Percentiles rank a stretch among this genome's conserved stretches.
These are phyloP conservation scores for Pygoscelis antarcticus DNA, from an alignment of 2,113 vertebrate genomes.

Conservation along the genomic window DNA sequence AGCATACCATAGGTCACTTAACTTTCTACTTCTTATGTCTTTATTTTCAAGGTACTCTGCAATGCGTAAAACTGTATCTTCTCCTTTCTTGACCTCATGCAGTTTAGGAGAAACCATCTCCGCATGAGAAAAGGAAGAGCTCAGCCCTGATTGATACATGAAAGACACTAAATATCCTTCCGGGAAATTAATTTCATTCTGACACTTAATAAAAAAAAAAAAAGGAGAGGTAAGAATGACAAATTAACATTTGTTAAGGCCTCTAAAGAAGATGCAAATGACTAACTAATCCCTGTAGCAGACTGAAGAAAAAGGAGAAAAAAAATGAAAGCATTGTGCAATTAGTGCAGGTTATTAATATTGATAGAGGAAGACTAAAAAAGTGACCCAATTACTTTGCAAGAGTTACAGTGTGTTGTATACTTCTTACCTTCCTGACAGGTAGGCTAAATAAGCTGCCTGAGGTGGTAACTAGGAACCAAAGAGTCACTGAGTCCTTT, in stretches of 20 bases:
- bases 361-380: neutral
- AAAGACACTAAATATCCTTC: constrained; percentile 49
- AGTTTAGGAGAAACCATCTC: neutral
- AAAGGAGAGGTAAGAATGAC: neutral
- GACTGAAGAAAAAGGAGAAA: neutral
- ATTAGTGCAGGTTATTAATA: constrained; percentile 47
- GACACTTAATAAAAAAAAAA: neutral
- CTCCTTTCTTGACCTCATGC: neutral
- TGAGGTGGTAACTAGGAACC: constrained; percentile 15
- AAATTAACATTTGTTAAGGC: constrained; percentile 54
- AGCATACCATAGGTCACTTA: neutral
- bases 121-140: constrained; percentile 16
- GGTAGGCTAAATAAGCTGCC: constrained; percentile 22
- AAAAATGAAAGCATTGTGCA: neutral
- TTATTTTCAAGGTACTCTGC: neutral
- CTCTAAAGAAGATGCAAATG: constrained; percentile 43
- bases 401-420: neutral
- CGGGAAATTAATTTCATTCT: constrained; percentile 19
- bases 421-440: neutral
- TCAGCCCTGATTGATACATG: constrained; percentile 37
- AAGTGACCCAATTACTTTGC: neutral
- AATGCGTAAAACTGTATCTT: neutral
- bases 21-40: neutral
- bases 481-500: neutral
- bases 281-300: constrained; percentile 46